Conservation (phyloP, 2,113 vertebrate genomes). For the Opisthocomus hoazin region DNA sequence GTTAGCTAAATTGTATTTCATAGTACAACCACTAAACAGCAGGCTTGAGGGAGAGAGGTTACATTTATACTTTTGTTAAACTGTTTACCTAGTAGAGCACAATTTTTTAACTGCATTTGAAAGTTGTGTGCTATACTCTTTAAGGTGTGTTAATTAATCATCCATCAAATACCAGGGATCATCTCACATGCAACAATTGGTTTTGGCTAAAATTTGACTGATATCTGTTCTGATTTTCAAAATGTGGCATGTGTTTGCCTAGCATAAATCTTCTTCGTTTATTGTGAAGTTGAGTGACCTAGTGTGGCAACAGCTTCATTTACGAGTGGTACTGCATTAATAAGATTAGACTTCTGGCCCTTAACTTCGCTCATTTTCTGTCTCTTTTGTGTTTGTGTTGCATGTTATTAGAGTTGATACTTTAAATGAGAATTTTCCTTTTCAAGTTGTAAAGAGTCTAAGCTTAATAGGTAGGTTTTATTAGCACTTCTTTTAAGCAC, state of each 20-base stretch:
- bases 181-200: rapidly evolving
- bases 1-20: neutral
- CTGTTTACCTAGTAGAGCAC: neutral
- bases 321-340: neutral
- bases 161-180: neutral
- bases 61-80: neutral
- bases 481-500: neutral
- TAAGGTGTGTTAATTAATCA: neutral
- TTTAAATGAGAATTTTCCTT: neutral
- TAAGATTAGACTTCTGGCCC: neutral
- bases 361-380: neutral
- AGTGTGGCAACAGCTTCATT: neutral
- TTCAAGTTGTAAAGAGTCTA: neutral
- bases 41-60: neutral
- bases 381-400: neutral
- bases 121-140: neutral
- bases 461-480: neutral
- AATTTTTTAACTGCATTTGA: neutral
- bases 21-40: neutral
- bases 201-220: neutral
- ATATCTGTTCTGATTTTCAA: neutral
- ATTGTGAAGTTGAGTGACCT: neutral
- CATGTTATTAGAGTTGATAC: neutral
- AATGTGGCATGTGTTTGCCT: neutral
- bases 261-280: neutral